Evolutionary conservation across 2,888 invertebrate genomes (phyloP), one percentile per base, ranked within the genome.

Genomic region (Xestia ashworthii): DNA sequence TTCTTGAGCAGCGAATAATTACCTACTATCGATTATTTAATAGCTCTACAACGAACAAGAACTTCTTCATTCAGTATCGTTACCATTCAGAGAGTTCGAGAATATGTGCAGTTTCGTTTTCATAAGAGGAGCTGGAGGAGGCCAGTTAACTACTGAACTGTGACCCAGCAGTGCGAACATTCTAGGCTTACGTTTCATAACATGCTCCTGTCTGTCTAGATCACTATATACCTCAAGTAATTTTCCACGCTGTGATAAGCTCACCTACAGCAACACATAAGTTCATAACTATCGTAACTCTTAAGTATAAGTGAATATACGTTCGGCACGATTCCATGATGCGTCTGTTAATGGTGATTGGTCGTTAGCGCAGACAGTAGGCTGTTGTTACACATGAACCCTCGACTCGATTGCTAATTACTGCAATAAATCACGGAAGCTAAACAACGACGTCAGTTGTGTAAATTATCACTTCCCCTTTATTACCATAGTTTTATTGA

Each of bases 381-480:
- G 71, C 68, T 76, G 69, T 83, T 88, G 84, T 89, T 77, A 53
- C 78, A 81, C 76, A 75, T 84, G 78, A 82, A 82, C 81, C 41
- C 86, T 86, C 76, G 86, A 82, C 82, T 84, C 77, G 72, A 85
- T 87, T 76, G 83, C 85, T 86, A 90, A 91, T 88, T 81, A 87
- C 83, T 81, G 84, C 85, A 82, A 90, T 91, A 90, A 90, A 94
- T 93, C 93, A 93, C 80, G 81, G 79, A 86, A 90, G 88, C 87
- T 86, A 88, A 87, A 93, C 93, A 93, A 91, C 89, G 91, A 88
- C 89, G 90, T 90, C 89, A 90, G 85, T 86, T 87, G 77, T 84
- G 84, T 85, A 84, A 88, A 86, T 88, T 82, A 86, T 82, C 76
- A 76, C 80, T 83, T 85, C 80, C 76, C 75, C 67, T 83, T 84